Evolutionary conservation across 1,140 invertebrate species (phyloP), one percentile per base, ranked within the genome.

Genomic region (Lepidurus packardi): DNA sequence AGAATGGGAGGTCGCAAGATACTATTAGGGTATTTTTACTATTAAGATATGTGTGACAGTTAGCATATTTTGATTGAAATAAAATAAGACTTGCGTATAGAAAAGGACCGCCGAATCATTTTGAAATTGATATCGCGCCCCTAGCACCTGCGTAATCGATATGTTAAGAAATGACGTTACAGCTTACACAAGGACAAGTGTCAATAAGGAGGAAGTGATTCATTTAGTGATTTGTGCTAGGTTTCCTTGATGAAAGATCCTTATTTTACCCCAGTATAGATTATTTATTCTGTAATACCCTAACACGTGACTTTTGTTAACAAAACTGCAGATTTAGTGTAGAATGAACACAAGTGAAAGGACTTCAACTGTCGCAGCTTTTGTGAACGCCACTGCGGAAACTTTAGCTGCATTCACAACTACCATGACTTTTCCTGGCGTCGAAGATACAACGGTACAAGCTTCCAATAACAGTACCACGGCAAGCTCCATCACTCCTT

Each of bases 291-390:
- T 16, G 16, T 65, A 34, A 34, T 65, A 7, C 53, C 9, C 53
- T 1, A 7, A 7, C 53, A 21, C 21, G 53, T n/a, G 21, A 65
- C 0, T n/a, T 65, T 21, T 65, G 16, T 65, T 16, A 11, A 34
- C 34, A 34, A 4, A 34, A 34, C 34, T 34, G 16, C 53, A 7
- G 16, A 16, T 65, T 11, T 11, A 65, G 53, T 65, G 53, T n/a
- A 65, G 53, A 65, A 65, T 65, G 53, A 65, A 65, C 53, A 65
- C 53, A 65, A 65, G 53, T 65, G 53, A 65, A 65, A 65, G 53
- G 53, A 65, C 53, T 65, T 65, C 53, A 65, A n/a, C 53, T 65
- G 53, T 21, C 53, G 7, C 53, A 65, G 53, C 53, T 65, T n/a
- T 65, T 65, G 53, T 65, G 53, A 65, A 65, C 10, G 53, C 53